phyloP scores from a whole-genome alignment of 2,888 invertebrate genomes.

The Cordilura impudica region DNA sequence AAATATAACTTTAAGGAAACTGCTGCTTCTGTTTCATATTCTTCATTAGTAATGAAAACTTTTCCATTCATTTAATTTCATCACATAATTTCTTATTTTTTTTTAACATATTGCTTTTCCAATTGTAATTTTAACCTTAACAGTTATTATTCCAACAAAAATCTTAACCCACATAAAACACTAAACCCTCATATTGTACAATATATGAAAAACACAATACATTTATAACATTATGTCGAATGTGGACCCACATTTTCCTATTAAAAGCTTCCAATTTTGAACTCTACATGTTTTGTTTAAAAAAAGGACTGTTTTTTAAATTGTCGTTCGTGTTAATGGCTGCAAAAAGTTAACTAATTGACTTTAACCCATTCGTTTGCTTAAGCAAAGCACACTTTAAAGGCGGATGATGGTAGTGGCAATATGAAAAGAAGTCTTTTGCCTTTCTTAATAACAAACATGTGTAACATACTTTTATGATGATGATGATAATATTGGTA shows the following conservation, averaged over 20 bases:
- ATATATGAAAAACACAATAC: neutral
- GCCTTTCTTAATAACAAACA: constrained; percentile 28
- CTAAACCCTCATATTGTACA: neutral
- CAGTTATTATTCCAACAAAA: neutral
- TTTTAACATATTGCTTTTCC: neutral
- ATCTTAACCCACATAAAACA: too few relatives aligned
- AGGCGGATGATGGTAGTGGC: neutral
- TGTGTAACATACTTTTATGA: constrained; percentile 37
- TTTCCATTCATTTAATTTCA: neutral
- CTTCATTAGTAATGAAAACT: neutral
- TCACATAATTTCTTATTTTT: neutral
- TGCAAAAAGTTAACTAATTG: constrained; percentile 46
- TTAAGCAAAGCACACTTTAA: constrained; percentile 26
- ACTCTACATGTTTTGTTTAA: neutral
- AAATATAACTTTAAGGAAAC: too few relatives aligned
- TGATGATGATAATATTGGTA: neutral
- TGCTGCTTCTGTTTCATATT: too few relatives aligned
- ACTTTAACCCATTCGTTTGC: constrained; percentile 43
- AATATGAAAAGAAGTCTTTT: neutral
- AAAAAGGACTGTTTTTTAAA: neutral
- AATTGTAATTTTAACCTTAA: neutral
- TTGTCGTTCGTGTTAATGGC: neutral
- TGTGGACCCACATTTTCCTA: neutral
- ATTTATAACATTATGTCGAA: neutral
- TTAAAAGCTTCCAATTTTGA: neutral